Percentiles rank a stretch among this genome's conserved stretches.
Conservation (phyloP, 1,140 invertebrate species). For the Eumeta japonica region DNA sequence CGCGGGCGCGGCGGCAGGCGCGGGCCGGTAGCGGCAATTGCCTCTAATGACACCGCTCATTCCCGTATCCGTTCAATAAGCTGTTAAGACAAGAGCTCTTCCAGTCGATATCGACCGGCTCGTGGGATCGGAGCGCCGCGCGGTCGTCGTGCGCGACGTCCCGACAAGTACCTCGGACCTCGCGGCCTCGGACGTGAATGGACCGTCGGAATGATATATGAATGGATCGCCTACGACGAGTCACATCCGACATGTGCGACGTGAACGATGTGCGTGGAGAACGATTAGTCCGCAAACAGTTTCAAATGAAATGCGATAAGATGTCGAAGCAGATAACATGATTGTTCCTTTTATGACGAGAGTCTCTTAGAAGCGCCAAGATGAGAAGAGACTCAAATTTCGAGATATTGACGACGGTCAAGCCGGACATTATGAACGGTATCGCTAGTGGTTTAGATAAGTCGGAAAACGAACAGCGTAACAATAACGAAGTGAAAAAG, state of each 20-base stretch:
- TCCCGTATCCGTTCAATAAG: conserved; percentile 47
- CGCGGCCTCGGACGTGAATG: conserved; percentile 7
- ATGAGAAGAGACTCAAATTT: background rate
- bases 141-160: too few relatives aligned
- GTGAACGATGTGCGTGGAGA: background rate
- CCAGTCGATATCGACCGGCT: conserved; percentile 24
- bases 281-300: background rate
- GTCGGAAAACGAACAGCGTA: conserved; percentile 24
- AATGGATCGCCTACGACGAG: too few relatives aligned
- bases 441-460: conserved; percentile 33
- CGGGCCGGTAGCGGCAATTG: conserved; percentile 31
- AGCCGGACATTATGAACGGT: conserved; percentile 36
- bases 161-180: conserved; percentile 4
- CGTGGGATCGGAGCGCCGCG: too few relatives aligned
- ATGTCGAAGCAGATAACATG: background rate
- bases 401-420: conserved; percentile 4
- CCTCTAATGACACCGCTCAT: conserved; percentile 45
- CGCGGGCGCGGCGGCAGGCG: conserved; percentile 28
- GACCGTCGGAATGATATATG: too few relatives aligned
- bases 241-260: background rate
- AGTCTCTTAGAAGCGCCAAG: too few relatives aligned
- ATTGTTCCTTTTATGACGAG: background rate
- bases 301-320: background rate
- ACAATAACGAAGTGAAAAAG: conserved; percentile 27
- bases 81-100: conserved; percentile 41